Conservation (phyloP, 2,888 invertebrate genomes). For the Ichneumon xanthorius region DNA sequence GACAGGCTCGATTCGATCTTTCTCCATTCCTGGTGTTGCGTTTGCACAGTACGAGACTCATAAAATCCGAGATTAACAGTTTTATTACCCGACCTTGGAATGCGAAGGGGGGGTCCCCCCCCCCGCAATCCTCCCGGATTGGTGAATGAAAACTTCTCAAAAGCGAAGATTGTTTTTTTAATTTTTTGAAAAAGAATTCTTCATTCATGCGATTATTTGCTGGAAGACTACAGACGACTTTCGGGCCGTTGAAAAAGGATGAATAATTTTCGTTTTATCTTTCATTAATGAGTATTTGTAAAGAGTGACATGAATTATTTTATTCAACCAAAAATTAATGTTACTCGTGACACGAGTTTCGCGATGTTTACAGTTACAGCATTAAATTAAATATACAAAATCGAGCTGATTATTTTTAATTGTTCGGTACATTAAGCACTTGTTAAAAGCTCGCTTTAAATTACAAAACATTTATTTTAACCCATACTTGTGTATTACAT, state of each 20-base stretch:
- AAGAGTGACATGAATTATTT: background rate
- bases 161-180: slow-evolving; percentile 25
- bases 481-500: too few species aligned
- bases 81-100: slow-evolving; percentile 68
- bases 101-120: slow-evolving; percentile 61
- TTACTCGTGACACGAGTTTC: too few species aligned
- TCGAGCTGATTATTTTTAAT: too few species aligned
- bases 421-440: too few species aligned
- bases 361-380: too few species aligned
- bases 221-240: background rate
- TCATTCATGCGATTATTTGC: background rate
- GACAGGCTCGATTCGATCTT: slow-evolving; percentile 72
- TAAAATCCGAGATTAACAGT: slow-evolving; percentile 65
- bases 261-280: background rate
- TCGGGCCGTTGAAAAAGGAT: background rate
- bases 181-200: slow-evolving; percentile 20
- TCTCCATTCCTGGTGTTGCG: slow-evolving; percentile 32
- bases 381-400: too few species aligned
- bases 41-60: slow-evolving; percentile 26
- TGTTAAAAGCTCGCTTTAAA: too few species aligned
- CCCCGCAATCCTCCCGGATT: too few species aligned
- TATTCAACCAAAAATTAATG: background rate
- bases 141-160: slow-evolving; percentile 40
- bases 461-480: too few species aligned
- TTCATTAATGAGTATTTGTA: background rate